These are phyloP conservation scores for Leucania comma DNA, from an alignment of 2,888 invertebrate species.

Conservation along the genomic window DNA sequence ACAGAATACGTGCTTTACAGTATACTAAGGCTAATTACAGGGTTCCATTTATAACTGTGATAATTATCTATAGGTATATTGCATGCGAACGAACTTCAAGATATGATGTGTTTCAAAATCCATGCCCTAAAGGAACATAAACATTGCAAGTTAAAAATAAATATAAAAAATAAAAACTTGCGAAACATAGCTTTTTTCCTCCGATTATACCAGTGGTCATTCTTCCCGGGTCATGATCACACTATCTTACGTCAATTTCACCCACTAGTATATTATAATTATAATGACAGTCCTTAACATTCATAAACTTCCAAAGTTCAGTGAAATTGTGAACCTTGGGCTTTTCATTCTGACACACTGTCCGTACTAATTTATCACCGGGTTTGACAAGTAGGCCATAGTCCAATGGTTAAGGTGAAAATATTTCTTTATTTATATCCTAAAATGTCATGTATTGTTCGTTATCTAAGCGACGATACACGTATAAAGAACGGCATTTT, in stretches of 20 bases:
- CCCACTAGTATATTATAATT: neutral
- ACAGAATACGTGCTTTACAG: too few relatives aligned
- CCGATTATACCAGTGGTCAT: neutral
- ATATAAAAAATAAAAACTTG: too few relatives aligned
- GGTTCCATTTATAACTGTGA: too few relatives aligned
- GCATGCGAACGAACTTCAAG: too few relatives aligned
- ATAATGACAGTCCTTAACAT: slow-evolving; percentile 11
- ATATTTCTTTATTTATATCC: slow-evolving; percentile 13
- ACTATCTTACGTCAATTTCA: slow-evolving; percentile 4
- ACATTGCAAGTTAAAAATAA: too few relatives aligned
- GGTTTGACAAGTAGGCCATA: slow-evolving; percentile 46
- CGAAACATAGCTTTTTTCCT: neutral
- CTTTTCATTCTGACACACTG: slow-evolving; percentile 28
- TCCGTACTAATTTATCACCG: slow-evolving; percentile 27
- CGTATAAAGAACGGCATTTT: slow-evolving; percentile 33
- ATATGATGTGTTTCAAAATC: too few relatives aligned
- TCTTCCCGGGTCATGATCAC: neutral
- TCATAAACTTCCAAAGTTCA: slow-evolving; percentile 12
- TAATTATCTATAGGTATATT: too few relatives aligned
- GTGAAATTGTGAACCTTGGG: slow-evolving; percentile 25
- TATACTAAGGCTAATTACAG: too few relatives aligned
- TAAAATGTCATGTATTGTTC: slow-evolving; percentile 32
- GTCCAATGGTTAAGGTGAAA: slow-evolving; percentile 32
- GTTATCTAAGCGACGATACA: slow-evolving; percentile 22
- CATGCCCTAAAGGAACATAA: too few relatives aligned